phyloP scores from a whole-genome alignment of 2,113 vertebrate genomes.

The Amphiprion percula region DNA sequence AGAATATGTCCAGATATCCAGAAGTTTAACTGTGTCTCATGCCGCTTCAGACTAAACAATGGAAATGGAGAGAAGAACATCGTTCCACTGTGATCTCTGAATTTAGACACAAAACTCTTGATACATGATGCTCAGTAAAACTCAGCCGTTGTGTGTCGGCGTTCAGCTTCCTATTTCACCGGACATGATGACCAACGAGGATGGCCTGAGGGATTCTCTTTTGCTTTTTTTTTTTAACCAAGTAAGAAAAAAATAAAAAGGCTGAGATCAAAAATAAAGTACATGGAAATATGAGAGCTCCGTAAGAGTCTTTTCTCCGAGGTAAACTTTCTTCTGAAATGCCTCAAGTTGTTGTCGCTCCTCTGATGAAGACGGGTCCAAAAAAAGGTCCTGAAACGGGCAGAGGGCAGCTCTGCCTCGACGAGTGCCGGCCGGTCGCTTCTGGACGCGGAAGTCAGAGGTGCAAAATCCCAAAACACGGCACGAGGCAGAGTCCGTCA shows the following conservation, averaged over 20 bases:
- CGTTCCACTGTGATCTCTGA: conserved; percentile 49
- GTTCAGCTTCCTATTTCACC: conserved; percentile 59
- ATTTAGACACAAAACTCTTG: conserved; percentile 57
- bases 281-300: conserved; percentile 82
- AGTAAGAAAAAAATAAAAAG: conserved; percentile 74
- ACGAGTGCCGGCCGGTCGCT: conserved; percentile 36
- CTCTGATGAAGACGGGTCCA: conserved; percentile 55
- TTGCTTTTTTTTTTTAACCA: conserved; percentile 25
- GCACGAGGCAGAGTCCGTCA: conserved; percentile 69
- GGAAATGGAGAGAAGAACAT: conserved; percentile 49
- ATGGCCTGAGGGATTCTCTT: conserved; percentile 49
- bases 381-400: conserved; percentile 54
- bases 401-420: conserved; percentile 39
- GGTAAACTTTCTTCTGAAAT: conserved; percentile 78
- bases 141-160: conserved; percentile 42
- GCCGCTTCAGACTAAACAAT: conserved; percentile 67
- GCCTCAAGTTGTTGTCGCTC: conserved; percentile 58
- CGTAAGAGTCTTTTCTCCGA: conserved; percentile 76
- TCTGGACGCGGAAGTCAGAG: conserved; percentile 12
- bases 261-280: conserved; percentile 48
- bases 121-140: conserved; percentile 58
- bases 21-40: conserved; percentile 61
- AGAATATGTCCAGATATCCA: conserved; percentile 66
- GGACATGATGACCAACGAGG: conserved; percentile 70
- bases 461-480: conserved; percentile 54